phyloP scores from a whole-genome alignment of 2,797 vertebrate species.

The Chrysocyon brachyurus region DNA sequence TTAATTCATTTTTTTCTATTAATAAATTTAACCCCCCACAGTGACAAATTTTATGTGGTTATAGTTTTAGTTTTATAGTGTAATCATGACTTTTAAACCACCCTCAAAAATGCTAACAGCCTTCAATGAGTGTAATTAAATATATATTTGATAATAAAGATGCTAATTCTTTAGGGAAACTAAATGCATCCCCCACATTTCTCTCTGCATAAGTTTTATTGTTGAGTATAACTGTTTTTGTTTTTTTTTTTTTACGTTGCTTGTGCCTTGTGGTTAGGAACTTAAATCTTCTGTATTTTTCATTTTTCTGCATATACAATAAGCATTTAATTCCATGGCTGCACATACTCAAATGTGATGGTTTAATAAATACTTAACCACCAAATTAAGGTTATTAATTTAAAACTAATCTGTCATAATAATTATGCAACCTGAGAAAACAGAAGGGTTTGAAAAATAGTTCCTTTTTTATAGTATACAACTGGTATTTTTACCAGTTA shows the following conservation, averaged over 20 bases:
- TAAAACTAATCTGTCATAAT: slow-evolving; percentile 60
- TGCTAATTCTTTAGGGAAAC: not conserved
- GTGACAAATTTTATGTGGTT: slow-evolving; percentile 46
- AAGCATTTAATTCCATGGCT: slow-evolving; percentile 59
- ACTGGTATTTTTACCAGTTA: slow-evolving; percentile 68
- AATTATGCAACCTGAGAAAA: slow-evolving; percentile 68
- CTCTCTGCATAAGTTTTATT: not conserved
- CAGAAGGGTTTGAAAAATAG: not conserved
- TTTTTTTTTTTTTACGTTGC: not conserved
- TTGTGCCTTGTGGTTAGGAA: slow-evolving; percentile 6
- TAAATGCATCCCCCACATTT: not conserved
- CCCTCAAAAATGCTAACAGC: slow-evolving; percentile 37
- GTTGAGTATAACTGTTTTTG: not conserved
- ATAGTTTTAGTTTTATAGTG: slow-evolving; percentile 35
- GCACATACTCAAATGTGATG: slow-evolving; percentile 44
- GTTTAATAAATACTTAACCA: slow-evolving; percentile 55
- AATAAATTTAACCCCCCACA: slow-evolving; percentile 1
- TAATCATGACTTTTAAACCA: slow-evolving; percentile 58
- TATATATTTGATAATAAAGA: not conserved
- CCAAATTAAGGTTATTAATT: slow-evolving; percentile 69
- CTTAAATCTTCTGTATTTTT: slow-evolving; percentile 41
- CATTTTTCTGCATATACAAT: slow-evolving; percentile 30
- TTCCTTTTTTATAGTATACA: slow-evolving; percentile 8
- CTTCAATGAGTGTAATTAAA: slow-evolving; percentile 7
- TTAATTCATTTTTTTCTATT: not conserved